phyloP scores from a whole-genome alignment of 2,113 vertebrate species.

The Elephantulus edwardii region DNA sequence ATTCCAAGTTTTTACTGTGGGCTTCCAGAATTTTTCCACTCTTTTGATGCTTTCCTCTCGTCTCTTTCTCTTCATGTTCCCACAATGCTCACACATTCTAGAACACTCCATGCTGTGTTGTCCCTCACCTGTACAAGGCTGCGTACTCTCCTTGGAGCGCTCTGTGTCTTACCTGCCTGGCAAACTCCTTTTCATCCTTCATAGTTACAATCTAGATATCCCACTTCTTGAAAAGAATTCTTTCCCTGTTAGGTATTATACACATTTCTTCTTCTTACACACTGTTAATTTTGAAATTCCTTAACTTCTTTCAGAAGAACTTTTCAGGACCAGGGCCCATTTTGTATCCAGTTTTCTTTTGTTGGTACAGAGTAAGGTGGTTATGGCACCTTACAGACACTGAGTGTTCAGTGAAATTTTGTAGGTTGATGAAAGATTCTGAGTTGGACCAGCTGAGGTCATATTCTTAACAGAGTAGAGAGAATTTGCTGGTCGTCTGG shows the following conservation, averaged over 20 bases:
- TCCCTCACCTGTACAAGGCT: no score
- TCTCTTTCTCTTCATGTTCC: not conserved
- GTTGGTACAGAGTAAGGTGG: not conserved
- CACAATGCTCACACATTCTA: fast-evolving
- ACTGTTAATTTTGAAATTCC: not conserved
- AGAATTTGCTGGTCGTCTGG: not conserved
- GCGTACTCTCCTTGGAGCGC: not conserved
- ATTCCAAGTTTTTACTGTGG: not conserved
- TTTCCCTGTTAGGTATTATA: not conserved
- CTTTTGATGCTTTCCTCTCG: fast-evolving
- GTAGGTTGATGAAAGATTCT: not conserved
- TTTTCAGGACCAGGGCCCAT: not conserved
- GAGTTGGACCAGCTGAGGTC: not conserved
- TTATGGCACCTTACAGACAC: not conserved
- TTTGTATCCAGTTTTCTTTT: not conserved
- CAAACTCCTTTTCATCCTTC: not conserved
- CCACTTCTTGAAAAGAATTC: not conserved
- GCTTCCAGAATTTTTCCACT: not conserved
- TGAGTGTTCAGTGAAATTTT: not conserved
- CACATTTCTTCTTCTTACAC: not conserved
- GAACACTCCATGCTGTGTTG: not conserved
- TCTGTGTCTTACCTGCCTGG: not conserved
- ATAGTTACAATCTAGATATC: not conserved
- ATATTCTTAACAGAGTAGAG: not conserved
- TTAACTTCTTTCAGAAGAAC: not conserved